These are phyloP conservation scores for Trachops cirrhosus DNA, from an alignment of 2,797 vertebrate species.

Conservation along the genomic window DNA sequence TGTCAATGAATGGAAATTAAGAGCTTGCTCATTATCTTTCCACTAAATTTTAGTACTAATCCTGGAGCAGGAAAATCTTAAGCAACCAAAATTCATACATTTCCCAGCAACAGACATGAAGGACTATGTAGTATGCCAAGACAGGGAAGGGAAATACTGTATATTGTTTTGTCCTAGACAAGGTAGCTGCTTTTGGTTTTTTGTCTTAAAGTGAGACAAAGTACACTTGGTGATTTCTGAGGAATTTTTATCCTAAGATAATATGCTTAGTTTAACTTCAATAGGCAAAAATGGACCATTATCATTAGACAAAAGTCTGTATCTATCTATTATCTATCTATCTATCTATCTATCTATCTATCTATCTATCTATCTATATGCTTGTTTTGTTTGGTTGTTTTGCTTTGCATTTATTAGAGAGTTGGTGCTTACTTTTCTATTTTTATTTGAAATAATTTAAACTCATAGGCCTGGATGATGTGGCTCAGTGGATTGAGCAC, in stretches of 20 bases:
- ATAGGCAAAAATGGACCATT: not conserved
- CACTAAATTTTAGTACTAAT: not conserved
- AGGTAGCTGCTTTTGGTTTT: not conserved
- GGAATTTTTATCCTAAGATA: not conserved
- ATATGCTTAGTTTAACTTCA: not conserved
- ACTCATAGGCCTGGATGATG: not conserved
- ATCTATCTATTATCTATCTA: no score
- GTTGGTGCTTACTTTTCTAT: not conserved
- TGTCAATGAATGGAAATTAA: slow-evolving; percentile 63
- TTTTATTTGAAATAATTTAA: slow-evolving; percentile 18
- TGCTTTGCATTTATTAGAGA: not conserved
- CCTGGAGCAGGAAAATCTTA: not conserved
- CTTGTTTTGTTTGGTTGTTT: not conserved
- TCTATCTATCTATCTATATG: not conserved
- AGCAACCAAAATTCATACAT: not conserved
- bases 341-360: no score
- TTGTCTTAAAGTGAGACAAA: not conserved
- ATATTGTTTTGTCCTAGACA: not conserved
- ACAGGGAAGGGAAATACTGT: not conserved
- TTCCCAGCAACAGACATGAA: not conserved
- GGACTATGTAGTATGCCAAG: not conserved
- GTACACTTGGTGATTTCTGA: not conserved
- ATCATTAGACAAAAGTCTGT: not conserved
- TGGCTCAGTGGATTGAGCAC: no score
- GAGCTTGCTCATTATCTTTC: slow-evolving; percentile 12